Evolutionary conservation across 2,888 invertebrate species (phyloP).

Genomic region (Epinotia nisella): DNA sequence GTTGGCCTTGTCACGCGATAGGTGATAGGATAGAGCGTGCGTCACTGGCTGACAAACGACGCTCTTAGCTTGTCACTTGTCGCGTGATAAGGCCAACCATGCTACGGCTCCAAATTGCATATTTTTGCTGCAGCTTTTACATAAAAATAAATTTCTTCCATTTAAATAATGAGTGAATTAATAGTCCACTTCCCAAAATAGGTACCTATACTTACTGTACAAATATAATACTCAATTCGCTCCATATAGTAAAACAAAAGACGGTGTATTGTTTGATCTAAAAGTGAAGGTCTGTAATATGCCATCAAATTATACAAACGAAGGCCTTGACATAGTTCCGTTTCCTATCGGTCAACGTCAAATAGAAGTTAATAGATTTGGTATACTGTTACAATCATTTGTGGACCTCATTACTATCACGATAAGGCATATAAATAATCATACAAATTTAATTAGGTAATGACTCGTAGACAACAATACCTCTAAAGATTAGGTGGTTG

Average conservation of each 20-base stretch:
- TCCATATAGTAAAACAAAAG: conserved; percentile 30
- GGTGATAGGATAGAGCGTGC: too few species aligned
- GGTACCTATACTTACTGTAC: neutral
- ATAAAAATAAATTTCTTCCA: too few species aligned
- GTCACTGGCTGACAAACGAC: too few species aligned
- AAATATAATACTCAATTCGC: neutral
- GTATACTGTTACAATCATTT: neutral
- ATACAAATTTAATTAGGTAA: too few species aligned
- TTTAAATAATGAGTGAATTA: too few species aligned
- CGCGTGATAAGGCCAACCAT: too few species aligned
- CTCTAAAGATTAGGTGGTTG: conserved; percentile 6
- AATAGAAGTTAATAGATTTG: conserved; percentile 4
- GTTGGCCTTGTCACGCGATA: too few species aligned
- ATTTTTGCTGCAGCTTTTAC: too few species aligned
- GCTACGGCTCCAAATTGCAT: too few species aligned
- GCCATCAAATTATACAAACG: conserved; percentile 45
- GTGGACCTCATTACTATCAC: neutral
- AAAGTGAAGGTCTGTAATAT: conserved; percentile 37
- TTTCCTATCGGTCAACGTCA: conserved; percentile 51
- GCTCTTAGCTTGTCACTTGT: too few species aligned
- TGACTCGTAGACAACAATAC: neutral
- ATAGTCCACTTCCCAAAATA: neutral
- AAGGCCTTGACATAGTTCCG: conserved; percentile 63
- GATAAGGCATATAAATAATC: neutral
- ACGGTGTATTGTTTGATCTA: conserved; percentile 26